Percentiles rank a stretch among this genome's conserved stretches.
These are phyloP conservation scores for Zaprionus ghesquierei DNA, from an alignment of 1,140 invertebrate genomes.

Conservation along the genomic window DNA sequence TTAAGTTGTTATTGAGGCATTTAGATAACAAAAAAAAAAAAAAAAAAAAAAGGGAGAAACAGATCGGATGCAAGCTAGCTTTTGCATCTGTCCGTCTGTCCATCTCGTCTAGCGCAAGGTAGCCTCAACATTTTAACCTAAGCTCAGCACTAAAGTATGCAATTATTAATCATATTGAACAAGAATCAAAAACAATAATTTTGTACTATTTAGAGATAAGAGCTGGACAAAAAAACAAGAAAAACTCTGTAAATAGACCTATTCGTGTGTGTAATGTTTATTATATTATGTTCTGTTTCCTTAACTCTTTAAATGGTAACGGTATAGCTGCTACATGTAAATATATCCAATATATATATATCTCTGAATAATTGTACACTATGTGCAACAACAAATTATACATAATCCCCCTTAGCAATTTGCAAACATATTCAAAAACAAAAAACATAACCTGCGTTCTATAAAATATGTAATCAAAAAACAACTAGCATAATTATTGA, in stretches of 20 bases:
- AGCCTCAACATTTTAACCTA: constrained; percentile 39
- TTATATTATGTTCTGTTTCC: constrained; percentile 22
- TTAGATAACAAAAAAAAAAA: constrained; percentile 45
- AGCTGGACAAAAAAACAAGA: constrained; percentile 32
- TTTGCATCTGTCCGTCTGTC: not conserved
- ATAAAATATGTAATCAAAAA: constrained; percentile 65
- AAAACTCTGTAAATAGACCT: constrained; percentile 48
- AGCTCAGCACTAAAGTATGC: constrained; percentile 3
- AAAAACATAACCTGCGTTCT: constrained; percentile 33
- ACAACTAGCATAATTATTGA: constrained; percentile 62
- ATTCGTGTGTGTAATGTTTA: constrained; percentile 43
- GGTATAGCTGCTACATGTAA: constrained; percentile 51
- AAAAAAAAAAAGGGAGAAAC: too few relatives aligned
- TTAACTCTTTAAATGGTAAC: constrained; percentile 51
- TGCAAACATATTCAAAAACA: constrained; percentile 23
- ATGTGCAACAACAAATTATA: not conserved
- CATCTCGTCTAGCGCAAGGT: constrained; percentile 21
- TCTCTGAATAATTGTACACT: not conserved
- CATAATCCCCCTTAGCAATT: constrained; percentile 20
- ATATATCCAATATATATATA: constrained; percentile 1
- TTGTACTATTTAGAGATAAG: constrained; percentile 18
- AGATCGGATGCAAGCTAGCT: constrained; percentile 16
- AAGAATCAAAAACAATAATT: not conserved
- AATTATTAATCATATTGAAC: not conserved
- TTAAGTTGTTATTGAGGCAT: constrained; percentile 78